phyloP scores from a whole-genome alignment of 1,140 invertebrate species.

The Scaptomyza montana region DNA sequence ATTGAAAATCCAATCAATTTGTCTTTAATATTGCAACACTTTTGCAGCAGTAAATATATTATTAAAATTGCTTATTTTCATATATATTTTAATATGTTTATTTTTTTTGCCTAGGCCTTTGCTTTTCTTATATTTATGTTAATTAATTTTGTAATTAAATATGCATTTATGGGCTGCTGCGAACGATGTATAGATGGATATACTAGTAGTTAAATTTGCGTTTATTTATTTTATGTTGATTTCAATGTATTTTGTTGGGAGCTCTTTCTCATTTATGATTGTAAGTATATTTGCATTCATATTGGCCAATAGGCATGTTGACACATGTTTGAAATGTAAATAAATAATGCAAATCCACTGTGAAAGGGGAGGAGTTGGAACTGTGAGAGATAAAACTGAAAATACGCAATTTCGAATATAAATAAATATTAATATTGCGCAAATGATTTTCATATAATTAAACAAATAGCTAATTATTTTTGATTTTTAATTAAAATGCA shows the following conservation, averaged over 20 bases:
- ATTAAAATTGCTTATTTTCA: slow-evolving; percentile 22
- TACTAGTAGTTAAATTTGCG: neutral
- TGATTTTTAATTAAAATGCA: slow-evolving; percentile 66
- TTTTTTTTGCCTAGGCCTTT: slow-evolving; percentile 27
- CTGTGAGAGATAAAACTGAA: neutral
- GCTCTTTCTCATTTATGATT: slow-evolving; percentile 52
- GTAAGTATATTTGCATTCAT: slow-evolving; percentile 49
- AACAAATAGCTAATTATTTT: slow-evolving; percentile 70
- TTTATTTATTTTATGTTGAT: slow-evolving; percentile 31
- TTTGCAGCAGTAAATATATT: slow-evolving; percentile 34
- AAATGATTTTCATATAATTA: slow-evolving; percentile 62
- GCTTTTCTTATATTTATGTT: slow-evolving; percentile 71
- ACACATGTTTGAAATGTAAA: slow-evolving; percentile 82
- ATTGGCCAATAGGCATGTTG: slow-evolving; percentile 73
- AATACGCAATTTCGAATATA: slow-evolving; percentile 38
- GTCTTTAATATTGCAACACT: slow-evolving; percentile 52
- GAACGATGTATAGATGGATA: slow-evolving; percentile 33
- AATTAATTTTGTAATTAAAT: slow-evolving; percentile 81
- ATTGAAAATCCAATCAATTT: slow-evolving; percentile 30
- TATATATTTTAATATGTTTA: slow-evolving; percentile 9
- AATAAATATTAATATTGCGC: slow-evolving; percentile 72
- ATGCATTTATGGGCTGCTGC: slow-evolving; percentile 69
- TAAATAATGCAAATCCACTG: slow-evolving; percentile 71
- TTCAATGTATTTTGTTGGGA: slow-evolving; percentile 70
- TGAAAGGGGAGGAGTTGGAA: neutral